Evolutionary conservation across 2,797 vertebrate genomes (phyloP).

Genomic region (Ammospiza maritima): DNA sequence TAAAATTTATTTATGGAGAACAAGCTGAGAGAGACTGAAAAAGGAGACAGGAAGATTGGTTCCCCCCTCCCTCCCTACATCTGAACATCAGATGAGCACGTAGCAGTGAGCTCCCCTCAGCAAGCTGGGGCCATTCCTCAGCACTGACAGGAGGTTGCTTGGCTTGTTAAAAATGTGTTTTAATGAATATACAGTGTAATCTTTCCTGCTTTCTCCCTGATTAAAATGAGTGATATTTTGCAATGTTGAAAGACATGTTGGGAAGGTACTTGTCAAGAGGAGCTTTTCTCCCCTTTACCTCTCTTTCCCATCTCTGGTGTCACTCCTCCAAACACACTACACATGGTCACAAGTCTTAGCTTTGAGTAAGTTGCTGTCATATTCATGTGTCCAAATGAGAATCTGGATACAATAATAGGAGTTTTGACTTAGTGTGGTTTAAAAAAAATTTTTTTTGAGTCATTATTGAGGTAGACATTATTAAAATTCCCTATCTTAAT

Average conservation of each 20-base stretch:
- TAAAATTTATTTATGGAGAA: neutral
- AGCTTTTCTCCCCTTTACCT: neutral
- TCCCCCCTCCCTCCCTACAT: neutral
- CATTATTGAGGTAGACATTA: fast-evolving
- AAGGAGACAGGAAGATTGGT: neutral
- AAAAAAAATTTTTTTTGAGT: fast-evolving
- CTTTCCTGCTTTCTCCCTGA: neutral
- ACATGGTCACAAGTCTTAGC: neutral
- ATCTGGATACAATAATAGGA: neutral
- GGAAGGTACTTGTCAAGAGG: neutral
- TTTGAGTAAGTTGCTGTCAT: neutral
- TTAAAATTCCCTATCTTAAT: neutral
- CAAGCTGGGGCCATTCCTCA: neutral
- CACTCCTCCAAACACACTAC: neutral
- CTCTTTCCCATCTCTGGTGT: neutral
- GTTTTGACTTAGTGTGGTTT: neutral
- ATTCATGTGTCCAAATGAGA: neutral
- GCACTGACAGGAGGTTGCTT: neutral
- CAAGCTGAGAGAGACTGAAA: neutral
- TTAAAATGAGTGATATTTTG: neutral
- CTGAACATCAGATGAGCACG: fast-evolving
- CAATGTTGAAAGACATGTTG: neutral
- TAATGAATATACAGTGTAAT: neutral
- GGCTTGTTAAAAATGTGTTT: neutral
- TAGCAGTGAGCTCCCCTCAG: neutral